Percentiles rank a stretch among this genome's conserved stretches.
These are phyloP conservation scores for human DNA, from an alignment of 2,113 vertebrate genomes.

Conservation along the genomic window DNA sequence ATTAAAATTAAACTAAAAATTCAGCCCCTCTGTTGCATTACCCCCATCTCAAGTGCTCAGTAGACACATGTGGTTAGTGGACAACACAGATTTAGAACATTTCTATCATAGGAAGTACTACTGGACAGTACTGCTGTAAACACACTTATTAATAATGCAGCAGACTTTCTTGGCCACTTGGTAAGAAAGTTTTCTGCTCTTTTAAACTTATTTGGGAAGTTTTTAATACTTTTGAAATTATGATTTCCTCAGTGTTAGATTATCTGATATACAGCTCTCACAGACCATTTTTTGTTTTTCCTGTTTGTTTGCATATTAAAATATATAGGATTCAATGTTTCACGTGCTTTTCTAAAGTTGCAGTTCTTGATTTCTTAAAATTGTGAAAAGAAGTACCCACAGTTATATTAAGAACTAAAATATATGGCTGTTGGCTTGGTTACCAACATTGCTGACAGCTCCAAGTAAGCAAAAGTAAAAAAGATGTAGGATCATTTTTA, in stretches of 20 bases:
- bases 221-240: constrained; percentile 7
- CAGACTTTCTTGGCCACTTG: not conserved
- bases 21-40: not conserved
- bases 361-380: not conserved
- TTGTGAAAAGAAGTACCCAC: not conserved
- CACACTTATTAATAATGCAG: not conserved
- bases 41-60: not conserved
- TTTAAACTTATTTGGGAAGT: not conserved
- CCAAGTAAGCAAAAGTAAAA: not conserved
- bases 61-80: not conserved
- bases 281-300: not conserved
- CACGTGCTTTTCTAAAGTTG: not conserved
- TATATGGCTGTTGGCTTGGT: not conserved
- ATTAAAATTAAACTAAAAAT: not conserved
- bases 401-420: not conserved
- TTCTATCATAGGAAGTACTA: not conserved
- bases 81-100: not conserved
- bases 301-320: not conserved
- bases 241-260: not conserved
- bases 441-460: not conserved
- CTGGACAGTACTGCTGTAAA: not conserved
- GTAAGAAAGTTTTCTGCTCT: not conserved
- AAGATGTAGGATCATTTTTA: not conserved
- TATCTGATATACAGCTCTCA: not conserved
- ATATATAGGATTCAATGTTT: not conserved